These are phyloP conservation scores for Leucophenga montana DNA, from an alignment of 2,888 invertebrate species.

Conservation along the genomic window DNA sequence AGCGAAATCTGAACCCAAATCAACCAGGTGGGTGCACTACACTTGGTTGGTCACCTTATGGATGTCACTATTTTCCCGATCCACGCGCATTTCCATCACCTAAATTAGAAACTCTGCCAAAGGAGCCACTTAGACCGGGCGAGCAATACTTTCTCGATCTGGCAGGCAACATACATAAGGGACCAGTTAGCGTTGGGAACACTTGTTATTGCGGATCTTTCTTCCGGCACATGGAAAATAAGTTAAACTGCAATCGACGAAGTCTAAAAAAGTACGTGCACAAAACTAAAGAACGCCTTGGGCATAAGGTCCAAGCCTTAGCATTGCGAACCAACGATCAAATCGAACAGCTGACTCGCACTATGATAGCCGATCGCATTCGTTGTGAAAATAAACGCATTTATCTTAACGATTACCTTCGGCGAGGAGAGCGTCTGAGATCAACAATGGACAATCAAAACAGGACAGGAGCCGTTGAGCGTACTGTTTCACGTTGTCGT, in stretches of 20 bases:
- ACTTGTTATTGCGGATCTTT: conserved; percentile 95
- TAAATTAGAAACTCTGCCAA: conserved; percentile 87
- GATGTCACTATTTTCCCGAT: conserved; percentile 92
- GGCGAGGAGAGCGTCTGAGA: conserved; percentile 78
- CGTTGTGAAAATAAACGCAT: conserved; percentile 76
- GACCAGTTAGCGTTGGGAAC: conserved; percentile 94
- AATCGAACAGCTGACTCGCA: conserved; percentile 79
- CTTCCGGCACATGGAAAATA: conserved; percentile 89
- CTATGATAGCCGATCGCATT: conserved; percentile 69
- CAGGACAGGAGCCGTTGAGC: conserved; percentile 74
- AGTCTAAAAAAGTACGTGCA: conserved; percentile 78
- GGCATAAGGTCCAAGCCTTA: conserved; percentile 85
- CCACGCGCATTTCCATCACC: conserved; percentile 89
- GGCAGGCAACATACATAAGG: conserved; percentile 95
- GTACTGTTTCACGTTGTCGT: conserved; percentile 79
- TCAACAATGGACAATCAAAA: conserved; percentile 74
- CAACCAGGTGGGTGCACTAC: conserved; percentile 67
- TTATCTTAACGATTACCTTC: conserved; percentile 82
- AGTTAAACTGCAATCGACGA: conserved; percentile 83
- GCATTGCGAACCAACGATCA: conserved; percentile 83
- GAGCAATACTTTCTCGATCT: conserved; percentile 96
- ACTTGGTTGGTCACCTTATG: conserved; percentile 89
- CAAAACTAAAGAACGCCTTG: conserved; percentile 84
- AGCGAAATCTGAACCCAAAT: conserved; percentile 74
- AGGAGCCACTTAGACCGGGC: conserved; percentile 88